phyloP scores from a whole-genome alignment of 2,888 invertebrate species.

The Lochmaea crataegi region DNA sequence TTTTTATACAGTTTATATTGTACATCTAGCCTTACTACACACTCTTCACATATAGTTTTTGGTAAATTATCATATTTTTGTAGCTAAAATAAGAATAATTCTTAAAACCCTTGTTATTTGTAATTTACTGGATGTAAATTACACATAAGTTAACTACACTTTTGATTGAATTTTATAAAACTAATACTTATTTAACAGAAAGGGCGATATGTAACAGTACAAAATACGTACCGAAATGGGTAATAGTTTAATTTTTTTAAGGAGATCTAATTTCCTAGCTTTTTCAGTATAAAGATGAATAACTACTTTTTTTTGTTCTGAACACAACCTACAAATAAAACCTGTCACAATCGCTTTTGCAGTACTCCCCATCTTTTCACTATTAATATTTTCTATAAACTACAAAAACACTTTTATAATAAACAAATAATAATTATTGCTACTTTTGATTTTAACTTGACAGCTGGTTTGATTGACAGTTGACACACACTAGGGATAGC shows the following conservation, averaged over 20 bases:
- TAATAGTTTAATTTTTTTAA: conserved; percentile 83
- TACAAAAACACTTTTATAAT: not conserved
- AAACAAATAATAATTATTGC: not conserved
- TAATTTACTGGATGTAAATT: too few relatives aligned
- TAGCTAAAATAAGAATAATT: conserved; percentile 54
- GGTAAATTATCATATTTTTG: conserved; percentile 69
- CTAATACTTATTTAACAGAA: conserved; percentile 16
- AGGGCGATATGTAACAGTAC: not conserved
- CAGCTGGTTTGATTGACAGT: not conserved
- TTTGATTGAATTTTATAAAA: not conserved
- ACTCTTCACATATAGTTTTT: conserved; percentile 74
- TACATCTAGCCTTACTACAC: conserved; percentile 68
- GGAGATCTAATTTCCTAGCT: conserved; percentile 78
- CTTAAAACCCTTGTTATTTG: too few relatives aligned
- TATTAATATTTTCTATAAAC: not conserved
- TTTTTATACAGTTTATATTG: conserved; percentile 68
- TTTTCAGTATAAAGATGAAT: conserved; percentile 86
- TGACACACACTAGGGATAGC: too few relatives aligned
- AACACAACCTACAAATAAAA: conserved; percentile 87
- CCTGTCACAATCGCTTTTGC: conserved; percentile 84
- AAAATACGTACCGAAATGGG: conserved; percentile 78
- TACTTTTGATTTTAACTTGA: not conserved
- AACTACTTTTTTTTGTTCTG: conserved; percentile 86
- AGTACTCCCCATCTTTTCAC: conserved; percentile 80
- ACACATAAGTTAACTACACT: too few relatives aligned